Evolutionary conservation across 2,113 vertebrate species (phyloP).

Genomic region (Daubentonia madagascariensis): DNA sequence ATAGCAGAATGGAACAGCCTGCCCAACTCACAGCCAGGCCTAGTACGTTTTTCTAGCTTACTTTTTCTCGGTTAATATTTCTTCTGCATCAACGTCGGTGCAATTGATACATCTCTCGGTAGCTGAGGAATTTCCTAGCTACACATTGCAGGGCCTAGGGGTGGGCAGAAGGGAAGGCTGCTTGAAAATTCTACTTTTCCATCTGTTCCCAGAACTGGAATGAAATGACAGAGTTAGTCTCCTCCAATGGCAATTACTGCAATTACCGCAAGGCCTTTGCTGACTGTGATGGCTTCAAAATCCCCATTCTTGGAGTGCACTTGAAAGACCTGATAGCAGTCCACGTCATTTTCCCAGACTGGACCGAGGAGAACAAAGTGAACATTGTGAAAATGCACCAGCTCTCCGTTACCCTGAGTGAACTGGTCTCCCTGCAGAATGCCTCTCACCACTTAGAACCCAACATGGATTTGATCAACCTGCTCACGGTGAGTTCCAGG

Average conservation of each 20-base stretch:
- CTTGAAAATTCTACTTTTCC: constrained; percentile 67
- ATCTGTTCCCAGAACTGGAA: constrained; percentile 91
- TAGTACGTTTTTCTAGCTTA: neutral
- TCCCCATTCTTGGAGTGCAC: constrained; percentile 97
- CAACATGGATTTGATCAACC: constrained; percentile 97
- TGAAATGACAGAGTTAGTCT: constrained; percentile 97
- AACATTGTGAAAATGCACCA: constrained; percentile 99
- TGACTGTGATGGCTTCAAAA: constrained; percentile 94
- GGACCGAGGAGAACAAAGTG: constrained; percentile 91
- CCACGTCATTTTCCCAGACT: constrained; percentile 96
- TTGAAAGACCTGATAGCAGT: constrained; percentile 98
- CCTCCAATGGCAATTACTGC: constrained; percentile 97
- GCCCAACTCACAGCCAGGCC: neutral
- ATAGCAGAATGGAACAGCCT: neutral
- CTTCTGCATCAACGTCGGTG: neutral
- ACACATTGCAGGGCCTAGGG: neutral
- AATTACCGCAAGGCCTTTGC: constrained; percentile 95
- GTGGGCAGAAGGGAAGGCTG: neutral
- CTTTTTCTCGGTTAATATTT: constrained; percentile 12
- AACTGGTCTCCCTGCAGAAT: constrained; percentile 94
- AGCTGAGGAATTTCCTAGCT: constrained; percentile 41
- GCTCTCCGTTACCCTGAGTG: constrained; percentile 95
- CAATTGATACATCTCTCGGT: neutral
- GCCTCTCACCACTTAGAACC: constrained; percentile 93
- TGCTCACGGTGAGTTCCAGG: constrained; percentile 90